phyloP scores from a whole-genome alignment of 1,140 invertebrate genomes.

The Nephila pilipes region DNA sequence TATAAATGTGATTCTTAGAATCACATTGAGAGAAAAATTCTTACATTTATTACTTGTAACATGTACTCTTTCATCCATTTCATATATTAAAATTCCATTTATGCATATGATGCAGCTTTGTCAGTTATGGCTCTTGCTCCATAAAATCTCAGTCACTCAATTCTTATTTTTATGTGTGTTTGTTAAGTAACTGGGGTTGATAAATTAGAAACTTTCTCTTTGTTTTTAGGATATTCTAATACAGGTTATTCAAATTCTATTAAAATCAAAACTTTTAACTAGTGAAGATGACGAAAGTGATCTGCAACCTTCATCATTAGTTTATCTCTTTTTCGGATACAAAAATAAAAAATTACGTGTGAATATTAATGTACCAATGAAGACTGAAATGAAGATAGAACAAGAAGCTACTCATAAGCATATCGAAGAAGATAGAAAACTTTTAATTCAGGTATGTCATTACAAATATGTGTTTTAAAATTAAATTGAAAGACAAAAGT shows the following conservation, averaged over 20 bases:
- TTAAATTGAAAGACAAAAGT: too few relatives aligned
- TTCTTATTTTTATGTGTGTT: too few relatives aligned
- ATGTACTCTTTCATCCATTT: too few relatives aligned
- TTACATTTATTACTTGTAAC: too few relatives aligned
- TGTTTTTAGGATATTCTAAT: slow-evolving; percentile 76
- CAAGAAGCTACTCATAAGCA: slow-evolving; percentile 98
- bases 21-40: too few relatives aligned
- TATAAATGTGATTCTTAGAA: too few relatives aligned
- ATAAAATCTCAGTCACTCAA: too few relatives aligned
- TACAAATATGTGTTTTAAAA: too few relatives aligned
- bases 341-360: slow-evolving; percentile 97
- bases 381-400: slow-evolving; percentile 97
- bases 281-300: slow-evolving; percentile 77
- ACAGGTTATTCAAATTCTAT: slow-evolving; percentile 79
- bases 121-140: too few relatives aligned
- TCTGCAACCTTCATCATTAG: slow-evolving; percentile 72
- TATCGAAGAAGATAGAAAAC: slow-evolving; percentile 98
- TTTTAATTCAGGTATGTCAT: slow-evolving; percentile 88
- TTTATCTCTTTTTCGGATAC: slow-evolving; percentile 78
- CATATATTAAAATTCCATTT: too few relatives aligned
- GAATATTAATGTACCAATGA: slow-evolving; percentile 99
- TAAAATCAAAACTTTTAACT: slow-evolving; percentile 78
- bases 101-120: too few relatives aligned
- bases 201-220: not conserved
- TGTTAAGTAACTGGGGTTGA: too few relatives aligned